phyloP scores from a whole-genome alignment of 2,888 invertebrate species.

The Chymomyza caudatula region DNA sequence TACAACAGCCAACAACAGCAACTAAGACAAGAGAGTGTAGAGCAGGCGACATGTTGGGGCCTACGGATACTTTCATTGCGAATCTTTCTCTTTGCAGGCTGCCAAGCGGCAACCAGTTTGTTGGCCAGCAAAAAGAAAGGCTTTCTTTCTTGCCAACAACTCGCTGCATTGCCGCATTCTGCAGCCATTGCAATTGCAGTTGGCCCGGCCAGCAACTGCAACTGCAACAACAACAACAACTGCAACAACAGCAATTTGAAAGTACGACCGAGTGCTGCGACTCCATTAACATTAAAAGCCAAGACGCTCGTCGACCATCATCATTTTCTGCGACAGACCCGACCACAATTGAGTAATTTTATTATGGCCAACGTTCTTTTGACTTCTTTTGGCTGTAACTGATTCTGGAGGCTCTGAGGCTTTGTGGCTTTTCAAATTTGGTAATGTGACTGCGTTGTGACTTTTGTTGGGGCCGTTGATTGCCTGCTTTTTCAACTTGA shows the following conservation, averaged over 20 bases:
- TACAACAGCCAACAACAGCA: conserved; percentile 20
- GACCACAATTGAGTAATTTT: conserved; percentile 54
- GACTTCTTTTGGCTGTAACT: neutral
- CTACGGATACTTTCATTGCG: conserved; percentile 65
- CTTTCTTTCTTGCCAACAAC: conserved; percentile 64
- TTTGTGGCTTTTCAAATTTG: conserved; percentile 11
- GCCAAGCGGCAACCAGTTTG: conserved; percentile 29
- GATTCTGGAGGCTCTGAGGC: neutral
- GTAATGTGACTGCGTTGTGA: conserved; percentile 12
- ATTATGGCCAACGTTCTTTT: neutral
- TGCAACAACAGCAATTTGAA: conserved; percentile 69
- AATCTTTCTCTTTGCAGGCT: conserved; percentile 55
- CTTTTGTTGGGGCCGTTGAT: neutral
- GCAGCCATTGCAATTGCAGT: conserved; percentile 3
- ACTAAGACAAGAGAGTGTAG: conserved; percentile 52
- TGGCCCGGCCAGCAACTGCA: neutral
- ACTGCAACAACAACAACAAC: neutral
- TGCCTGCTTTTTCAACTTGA: neutral
- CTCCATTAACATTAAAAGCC: conserved; percentile 2
- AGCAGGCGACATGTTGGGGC: conserved; percentile 23
- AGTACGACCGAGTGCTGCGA: conserved; percentile 61
- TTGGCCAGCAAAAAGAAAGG: conserved; percentile 68
- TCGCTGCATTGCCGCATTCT: conserved; percentile 30
- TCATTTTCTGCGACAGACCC: conserved; percentile 8
- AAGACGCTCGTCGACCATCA: neutral